phyloP scores from a whole-genome alignment of 2,113 vertebrate genomes.

The Cyphomyrus discorhynchus region DNA sequence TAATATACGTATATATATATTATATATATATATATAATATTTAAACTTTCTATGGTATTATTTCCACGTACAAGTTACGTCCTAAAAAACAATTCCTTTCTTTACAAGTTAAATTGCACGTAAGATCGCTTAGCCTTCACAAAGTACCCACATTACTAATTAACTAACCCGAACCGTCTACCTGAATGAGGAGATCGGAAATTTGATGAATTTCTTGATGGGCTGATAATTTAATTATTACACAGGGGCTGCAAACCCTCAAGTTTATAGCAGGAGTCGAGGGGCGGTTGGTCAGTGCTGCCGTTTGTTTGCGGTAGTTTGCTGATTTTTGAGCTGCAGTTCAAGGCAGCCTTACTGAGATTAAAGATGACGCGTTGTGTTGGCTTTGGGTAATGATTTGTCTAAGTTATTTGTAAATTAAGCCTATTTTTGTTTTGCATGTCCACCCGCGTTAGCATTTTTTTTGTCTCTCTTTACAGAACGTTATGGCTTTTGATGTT shows the following conservation, averaged over 20 bases:
- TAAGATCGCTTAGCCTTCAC: background rate
- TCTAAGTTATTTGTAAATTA: background rate
- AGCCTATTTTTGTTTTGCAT: background rate
- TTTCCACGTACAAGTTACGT: background rate
- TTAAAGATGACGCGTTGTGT: constrained; percentile 35
- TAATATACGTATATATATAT: too few relatives aligned
- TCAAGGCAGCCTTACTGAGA: background rate
- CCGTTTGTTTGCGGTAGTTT: background rate
- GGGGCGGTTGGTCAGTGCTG: background rate
- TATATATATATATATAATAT: too few relatives aligned
- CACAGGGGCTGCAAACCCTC: background rate
- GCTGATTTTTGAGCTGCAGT: background rate
- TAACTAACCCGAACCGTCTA: background rate
- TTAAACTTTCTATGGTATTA: background rate
- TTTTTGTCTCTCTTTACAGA: constrained; percentile 29
- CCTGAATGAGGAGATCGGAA: background rate
- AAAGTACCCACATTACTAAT: background rate
- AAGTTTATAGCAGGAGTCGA: background rate
- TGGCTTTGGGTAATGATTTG: constrained; percentile 38
- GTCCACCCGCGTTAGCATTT: background rate
- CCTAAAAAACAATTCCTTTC: background rate
- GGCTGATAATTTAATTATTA: background rate
- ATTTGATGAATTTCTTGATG: background rate
- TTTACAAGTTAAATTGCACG: background rate
- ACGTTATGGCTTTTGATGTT: constrained; percentile 37